Evolutionary conservation across 2,113 vertebrate genomes (phyloP).

Genomic region (Oreocharis arfaki): DNA sequence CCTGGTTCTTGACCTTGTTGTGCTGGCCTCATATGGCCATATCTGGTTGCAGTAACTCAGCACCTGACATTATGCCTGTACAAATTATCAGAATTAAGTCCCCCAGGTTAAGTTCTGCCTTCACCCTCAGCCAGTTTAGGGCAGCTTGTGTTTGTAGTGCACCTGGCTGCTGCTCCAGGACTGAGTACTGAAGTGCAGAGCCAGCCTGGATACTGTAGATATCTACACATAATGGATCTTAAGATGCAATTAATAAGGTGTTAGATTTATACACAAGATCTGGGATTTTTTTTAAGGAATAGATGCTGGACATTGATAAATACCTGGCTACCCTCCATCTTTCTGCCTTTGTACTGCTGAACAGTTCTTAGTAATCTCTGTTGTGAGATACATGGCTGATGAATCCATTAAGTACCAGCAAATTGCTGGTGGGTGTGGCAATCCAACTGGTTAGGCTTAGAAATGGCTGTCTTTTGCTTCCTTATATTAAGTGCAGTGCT

Average conservation of each 20-base stretch:
- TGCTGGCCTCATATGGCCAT: neutral
- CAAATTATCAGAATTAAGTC: neutral
- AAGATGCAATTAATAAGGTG: neutral
- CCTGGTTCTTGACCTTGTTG: neutral
- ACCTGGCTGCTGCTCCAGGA: neutral
- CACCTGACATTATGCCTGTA: neutral
- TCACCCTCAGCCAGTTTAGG: neutral
- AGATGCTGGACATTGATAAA: neutral
- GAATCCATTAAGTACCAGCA: neutral
- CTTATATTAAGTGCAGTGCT: neutral
- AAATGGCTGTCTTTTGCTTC: neutral
- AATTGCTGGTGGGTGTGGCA: neutral
- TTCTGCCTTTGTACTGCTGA: neutral
- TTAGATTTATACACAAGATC: neutral
- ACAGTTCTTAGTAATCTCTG: neutral
- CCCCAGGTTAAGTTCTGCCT: neutral
- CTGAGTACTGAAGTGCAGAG: neutral
- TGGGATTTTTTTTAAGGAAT: neutral
- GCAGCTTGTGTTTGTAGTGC: neutral
- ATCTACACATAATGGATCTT: neutral
- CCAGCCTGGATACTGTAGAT: neutral
- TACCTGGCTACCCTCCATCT: neutral
- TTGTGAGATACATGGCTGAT: neutral
- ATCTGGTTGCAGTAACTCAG: neutral
- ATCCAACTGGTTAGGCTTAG: neutral